Base-by-base conservation (phyloP, 2,797 vertebrate species). In the Geotrypetes seraphini region DNA sequence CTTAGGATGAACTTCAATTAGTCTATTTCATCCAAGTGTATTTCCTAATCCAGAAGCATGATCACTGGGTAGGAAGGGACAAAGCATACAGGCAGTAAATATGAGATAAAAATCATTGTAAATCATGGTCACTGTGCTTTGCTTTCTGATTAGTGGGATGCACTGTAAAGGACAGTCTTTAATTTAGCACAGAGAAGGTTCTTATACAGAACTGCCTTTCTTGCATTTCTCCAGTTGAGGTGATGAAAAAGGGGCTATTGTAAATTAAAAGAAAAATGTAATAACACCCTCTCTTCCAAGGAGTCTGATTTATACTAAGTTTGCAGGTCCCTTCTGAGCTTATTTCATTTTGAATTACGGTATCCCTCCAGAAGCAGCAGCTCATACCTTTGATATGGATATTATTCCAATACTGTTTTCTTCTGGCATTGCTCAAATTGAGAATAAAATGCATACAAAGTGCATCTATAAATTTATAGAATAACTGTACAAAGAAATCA, bases 341-440 rank as follows among this genome's bases (percentile, higher is more conserved):
- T 84, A 85, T 83, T 83, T 85, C 77, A 80, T 79, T 60, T 78
- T 83, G 80, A 85, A 77, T 83, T 85, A 84, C 75, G 61, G 75
- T 66, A 67, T 60, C 68, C 68, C 63, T 78, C 75, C 73, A 60
- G 59, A 69, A 78, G 66, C 57, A 62, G 54, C 79, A 73, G 67
- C 70, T 67, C 53, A 71, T 60, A 62, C 50, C 71, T 66, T 57
- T 65, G 66, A 65, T 50, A 61, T 46, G 46, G 57, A 52, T 54
- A 59, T 60, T 72, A 32, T 48, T 67, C 63, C 64, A 55, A 66
- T 57, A 57, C 58, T 25, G 15, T 39, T 65, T 71, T 63, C 72
- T 63, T 71, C 36, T 37, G 47, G 63, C 45, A 55, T 68, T 71
- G 63, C 54, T 77, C 71, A 75, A 81, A 81, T 84, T 78, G 85